A percentile compares a stretch with the other conserved stretches of the same genome.
Conservation (phyloP, 1,140 invertebrate species). For the Ips typographus region DNA sequence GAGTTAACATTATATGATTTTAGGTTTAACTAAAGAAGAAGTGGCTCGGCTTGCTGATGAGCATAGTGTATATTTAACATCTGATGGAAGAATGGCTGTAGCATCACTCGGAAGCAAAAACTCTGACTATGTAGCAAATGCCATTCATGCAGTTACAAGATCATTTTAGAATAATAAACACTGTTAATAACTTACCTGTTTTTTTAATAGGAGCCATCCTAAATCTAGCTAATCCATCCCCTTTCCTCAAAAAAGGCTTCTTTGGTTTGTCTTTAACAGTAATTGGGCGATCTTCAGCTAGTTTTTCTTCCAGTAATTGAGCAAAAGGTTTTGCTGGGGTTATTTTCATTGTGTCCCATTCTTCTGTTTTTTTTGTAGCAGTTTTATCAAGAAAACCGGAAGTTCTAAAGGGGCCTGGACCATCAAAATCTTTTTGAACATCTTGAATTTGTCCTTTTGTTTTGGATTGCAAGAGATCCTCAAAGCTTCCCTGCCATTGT, state of each 20-base stretch:
- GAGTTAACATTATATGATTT: conserved; percentile 55
- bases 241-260: conserved; percentile 46
- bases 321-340: conserved; percentile 38
- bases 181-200: background rate
- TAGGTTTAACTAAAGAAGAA: conserved; percentile 54
- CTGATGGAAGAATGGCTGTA: conserved; percentile 97
- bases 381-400: too few species aligned
- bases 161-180: background rate
- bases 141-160: conserved; percentile 89
- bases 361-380: background rate
- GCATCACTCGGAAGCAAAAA: conserved; percentile 94
- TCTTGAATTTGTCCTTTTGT: conserved; percentile 36
- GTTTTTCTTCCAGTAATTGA: conserved; percentile 39
- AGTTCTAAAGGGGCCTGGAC: too few species aligned
- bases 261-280: conserved; percentile 39
- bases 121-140: conserved; percentile 89
- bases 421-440: background rate
- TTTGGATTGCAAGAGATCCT: conserved; percentile 27
- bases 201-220: conserved; percentile 35
- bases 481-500: conserved; percentile 38
- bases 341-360: conserved; percentile 38
- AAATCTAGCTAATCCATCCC: conserved; percentile 45
- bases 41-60: conserved; percentile 89
- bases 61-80: conserved; percentile 93
- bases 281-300: conserved; percentile 29